These are phyloP conservation scores for Meandrusa payeni DNA, from an alignment of 2,888 invertebrate species.

Conservation along the genomic window DNA sequence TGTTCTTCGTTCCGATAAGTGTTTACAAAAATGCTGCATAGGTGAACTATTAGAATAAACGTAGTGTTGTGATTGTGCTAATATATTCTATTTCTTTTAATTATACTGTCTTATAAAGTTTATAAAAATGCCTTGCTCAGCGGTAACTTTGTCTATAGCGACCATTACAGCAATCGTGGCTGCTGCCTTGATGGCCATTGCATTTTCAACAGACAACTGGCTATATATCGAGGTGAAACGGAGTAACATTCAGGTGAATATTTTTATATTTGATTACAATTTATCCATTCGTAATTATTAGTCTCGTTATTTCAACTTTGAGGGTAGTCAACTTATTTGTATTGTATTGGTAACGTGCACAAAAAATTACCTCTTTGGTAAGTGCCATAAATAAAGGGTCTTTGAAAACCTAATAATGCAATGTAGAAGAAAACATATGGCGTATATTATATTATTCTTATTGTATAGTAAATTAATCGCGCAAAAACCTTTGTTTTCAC, in stretches of 20 bases:
- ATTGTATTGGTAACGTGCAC: no score
- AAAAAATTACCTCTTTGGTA: no score
- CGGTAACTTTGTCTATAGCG: conserved; percentile 96
- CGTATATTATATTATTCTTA: no score
- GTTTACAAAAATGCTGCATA: conserved; percentile 77
- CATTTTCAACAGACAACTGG: conserved; percentile 98
- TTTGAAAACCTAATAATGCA: no score
- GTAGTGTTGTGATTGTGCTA: conserved; percentile 74
- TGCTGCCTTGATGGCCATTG: conserved; percentile 94
- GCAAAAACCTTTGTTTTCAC: no score
- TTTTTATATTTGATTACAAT: no score
- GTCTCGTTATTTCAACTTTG: no score
- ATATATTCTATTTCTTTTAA: conserved; percentile 49
- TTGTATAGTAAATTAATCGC: no score
- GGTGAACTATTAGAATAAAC: conserved; percentile 61
- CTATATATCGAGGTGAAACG: conserved; percentile 95
- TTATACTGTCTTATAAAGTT: conserved; percentile 58
- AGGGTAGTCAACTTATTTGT: no score
- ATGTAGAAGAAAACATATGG: no score
- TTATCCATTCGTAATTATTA: no score
- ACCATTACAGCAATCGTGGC: conserved; percentile 97
- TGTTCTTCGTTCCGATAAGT: conserved; percentile 70
- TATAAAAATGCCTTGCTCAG: conserved; percentile 94
- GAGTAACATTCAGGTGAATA: conserved; percentile 90
- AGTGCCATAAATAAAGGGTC: no score